These are phyloP conservation scores for Aviceda subcristata DNA, from an alignment of 2,113 vertebrate species.

Conservation along the genomic window DNA sequence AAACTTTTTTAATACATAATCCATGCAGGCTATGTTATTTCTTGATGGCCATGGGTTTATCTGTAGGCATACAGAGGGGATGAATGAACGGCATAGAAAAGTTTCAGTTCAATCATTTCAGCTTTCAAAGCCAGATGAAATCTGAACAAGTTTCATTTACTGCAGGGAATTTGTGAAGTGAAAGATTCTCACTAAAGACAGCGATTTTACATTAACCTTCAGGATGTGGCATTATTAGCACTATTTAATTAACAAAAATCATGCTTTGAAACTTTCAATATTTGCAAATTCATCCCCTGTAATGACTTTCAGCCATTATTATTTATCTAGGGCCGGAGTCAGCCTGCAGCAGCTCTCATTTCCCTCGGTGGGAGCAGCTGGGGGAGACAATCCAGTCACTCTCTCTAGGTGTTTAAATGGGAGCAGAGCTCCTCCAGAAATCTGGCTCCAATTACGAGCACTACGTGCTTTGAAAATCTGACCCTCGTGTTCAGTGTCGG, in stretches of 20 bases:
- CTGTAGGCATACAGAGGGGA: background rate
- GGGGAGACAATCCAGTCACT: slow-evolving; percentile 21
- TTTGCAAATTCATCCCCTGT: slow-evolving; percentile 49
- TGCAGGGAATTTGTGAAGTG: slow-evolving; percentile 13
- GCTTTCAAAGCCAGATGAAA: slow-evolving; percentile 30
- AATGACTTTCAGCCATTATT: slow-evolving; percentile 56
- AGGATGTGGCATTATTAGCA: slow-evolving; percentile 12
- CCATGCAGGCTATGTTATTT: background rate
- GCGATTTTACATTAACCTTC: slow-evolving; percentile 5
- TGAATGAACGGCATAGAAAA: slow-evolving; percentile 13
- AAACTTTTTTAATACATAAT: background rate
- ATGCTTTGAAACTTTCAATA: slow-evolving; percentile 54
- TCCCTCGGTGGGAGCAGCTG: background rate
- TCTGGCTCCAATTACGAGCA: slow-evolving; percentile 43
- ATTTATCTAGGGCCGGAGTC: slow-evolving; percentile 31
- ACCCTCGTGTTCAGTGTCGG: background rate
- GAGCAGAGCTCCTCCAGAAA: slow-evolving; percentile 25
- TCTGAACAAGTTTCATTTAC: slow-evolving; percentile 9
- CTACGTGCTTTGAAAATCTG: slow-evolving; percentile 21
- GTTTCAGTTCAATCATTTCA: background rate
- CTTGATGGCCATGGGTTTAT: background rate
- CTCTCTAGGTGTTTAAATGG: slow-evolving; percentile 35
- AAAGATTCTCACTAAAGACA: slow-evolving; percentile 27
- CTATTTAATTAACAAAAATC: slow-evolving; percentile 58
- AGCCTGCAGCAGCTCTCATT: slow-evolving; percentile 20